These are phyloP conservation scores for Lucilia sericata DNA, from an alignment of 1,140 invertebrate species.

Conservation along the genomic window DNA sequence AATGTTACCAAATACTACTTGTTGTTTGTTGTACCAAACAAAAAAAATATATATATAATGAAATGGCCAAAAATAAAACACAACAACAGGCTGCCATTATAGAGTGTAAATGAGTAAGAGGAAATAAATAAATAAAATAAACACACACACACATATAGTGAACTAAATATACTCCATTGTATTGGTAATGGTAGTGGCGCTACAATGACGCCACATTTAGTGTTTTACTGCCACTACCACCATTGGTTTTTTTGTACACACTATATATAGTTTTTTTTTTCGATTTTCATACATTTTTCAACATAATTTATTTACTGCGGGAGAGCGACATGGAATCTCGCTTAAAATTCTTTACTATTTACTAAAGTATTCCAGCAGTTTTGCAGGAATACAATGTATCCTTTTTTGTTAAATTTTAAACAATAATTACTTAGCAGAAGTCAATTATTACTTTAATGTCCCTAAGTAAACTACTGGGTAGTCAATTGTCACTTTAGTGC, in stretches of 20 bases:
- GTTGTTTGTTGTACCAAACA: not conserved
- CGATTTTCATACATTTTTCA: not conserved
- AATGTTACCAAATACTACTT: slow-evolving; percentile 20
- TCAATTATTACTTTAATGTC: too few relatives aligned
- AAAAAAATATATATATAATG: not conserved
- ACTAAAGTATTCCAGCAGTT: not conserved
- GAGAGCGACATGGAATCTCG: slow-evolving; percentile 19
- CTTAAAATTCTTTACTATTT: not conserved
- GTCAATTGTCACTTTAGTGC: too few relatives aligned
- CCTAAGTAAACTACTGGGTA: too few relatives aligned
- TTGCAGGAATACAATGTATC: too few relatives aligned
- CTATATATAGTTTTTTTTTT: not conserved
- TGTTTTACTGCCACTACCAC: not conserved
- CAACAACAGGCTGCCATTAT: slow-evolving; percentile 1
- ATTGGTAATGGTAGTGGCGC: slow-evolving; percentile 10
- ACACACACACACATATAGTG: not conserved
- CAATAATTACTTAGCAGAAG: too few relatives aligned
- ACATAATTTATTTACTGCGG: slow-evolving; percentile 29
- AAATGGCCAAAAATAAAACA: not conserved
- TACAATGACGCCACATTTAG: not conserved
- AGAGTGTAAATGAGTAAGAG: slow-evolving; percentile 16
- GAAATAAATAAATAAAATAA: not conserved
- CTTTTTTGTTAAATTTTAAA: too few relatives aligned
- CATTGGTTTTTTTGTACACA: not conserved
- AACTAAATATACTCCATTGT: not conserved